These are phyloP conservation scores for Phragmatobia fuliginosa DNA, from an alignment of 2,888 invertebrate species.

Conservation along the genomic window DNA sequence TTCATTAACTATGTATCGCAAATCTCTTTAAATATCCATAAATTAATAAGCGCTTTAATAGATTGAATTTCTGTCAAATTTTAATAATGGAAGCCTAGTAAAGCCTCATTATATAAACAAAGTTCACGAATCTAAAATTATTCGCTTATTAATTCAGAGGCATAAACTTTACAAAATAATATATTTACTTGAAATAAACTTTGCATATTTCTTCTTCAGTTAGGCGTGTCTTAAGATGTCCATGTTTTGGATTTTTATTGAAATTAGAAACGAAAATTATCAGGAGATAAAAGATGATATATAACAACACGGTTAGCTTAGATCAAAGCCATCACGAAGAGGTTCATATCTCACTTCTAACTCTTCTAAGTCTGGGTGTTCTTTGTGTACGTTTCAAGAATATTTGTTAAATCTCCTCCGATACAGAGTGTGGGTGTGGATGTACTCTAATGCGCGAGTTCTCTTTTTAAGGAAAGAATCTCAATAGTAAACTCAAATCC, in stretches of 20 bases:
- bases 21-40: neutral
- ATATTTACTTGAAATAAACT: neutral
- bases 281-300: neutral
- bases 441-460: no score
- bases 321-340: no score
- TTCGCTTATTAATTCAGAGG: neutral
- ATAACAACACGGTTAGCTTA: no score
- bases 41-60: neutral
- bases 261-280: neutral
- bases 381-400: no score
- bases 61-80: neutral
- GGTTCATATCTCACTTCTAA: no score
- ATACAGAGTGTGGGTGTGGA: no score
- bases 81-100: neutral
- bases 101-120: neutral
- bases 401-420: no score
- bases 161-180: neutral
- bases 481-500: neutral
- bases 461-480: no score
- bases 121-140: neutral
- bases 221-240: no score
- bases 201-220: neutral
- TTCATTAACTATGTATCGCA: neutral
- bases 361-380: no score
- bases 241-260: neutral